Evolutionary conservation across 2,888 invertebrate genomes (phyloP).

Genomic region (Cosmia trapezina): DNA sequence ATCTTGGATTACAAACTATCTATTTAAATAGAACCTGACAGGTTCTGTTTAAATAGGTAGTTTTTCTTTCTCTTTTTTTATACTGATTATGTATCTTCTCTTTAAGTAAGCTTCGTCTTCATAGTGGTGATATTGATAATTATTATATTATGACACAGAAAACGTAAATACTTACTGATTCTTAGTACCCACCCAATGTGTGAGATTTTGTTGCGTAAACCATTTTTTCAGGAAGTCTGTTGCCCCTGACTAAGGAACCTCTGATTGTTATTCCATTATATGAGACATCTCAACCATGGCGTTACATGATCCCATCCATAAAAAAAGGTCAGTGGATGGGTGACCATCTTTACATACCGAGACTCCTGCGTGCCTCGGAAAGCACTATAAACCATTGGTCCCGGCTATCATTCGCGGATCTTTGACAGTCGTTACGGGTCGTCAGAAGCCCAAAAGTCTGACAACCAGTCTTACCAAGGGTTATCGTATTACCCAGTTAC

Average conservation of each 20-base stretch:
- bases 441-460: too few relatives aligned
- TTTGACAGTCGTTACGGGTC: too few relatives aligned
- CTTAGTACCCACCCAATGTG: too few relatives aligned
- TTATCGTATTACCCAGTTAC: too few relatives aligned
- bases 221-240: background rate
- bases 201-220: background rate
- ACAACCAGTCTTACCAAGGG: too few relatives aligned
- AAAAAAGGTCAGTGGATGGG: too few relatives aligned
- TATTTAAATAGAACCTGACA: too few relatives aligned
- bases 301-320: background rate
- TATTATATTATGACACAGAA: background rate
- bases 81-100: background rate
- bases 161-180: background rate
- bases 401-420: too few relatives aligned
- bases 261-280: background rate
- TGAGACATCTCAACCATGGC: too few relatives aligned
- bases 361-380: too few relatives aligned
- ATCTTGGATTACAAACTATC: conserved; percentile 1
- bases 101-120: background rate
- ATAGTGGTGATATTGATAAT: background rate
- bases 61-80: background rate
- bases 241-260: background rate
- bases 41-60: background rate
- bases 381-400: too few relatives aligned
- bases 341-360: too few relatives aligned